phyloP scores from a whole-genome alignment of 2,888 invertebrate species.

The Cantharis lateralis region DNA sequence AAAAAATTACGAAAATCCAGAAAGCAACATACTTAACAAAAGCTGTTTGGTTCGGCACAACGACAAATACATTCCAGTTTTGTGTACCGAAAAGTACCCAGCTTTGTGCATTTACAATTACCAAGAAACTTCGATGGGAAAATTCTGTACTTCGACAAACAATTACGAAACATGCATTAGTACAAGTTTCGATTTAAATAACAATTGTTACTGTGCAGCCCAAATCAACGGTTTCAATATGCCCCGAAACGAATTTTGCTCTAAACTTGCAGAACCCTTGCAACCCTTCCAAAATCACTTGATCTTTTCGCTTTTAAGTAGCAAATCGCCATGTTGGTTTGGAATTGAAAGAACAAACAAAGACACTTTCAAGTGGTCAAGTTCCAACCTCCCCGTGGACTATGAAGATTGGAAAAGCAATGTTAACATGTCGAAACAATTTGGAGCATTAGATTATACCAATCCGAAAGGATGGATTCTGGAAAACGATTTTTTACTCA shows the following conservation, averaged over 20 bases:
- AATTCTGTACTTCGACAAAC: slow-evolving; percentile 14
- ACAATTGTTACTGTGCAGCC: slow-evolving; percentile 17
- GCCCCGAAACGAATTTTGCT: slow-evolving; percentile 10
- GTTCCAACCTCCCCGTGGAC: not conserved
- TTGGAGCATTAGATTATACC: slow-evolving; percentile 16
- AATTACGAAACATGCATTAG: slow-evolving; percentile 14
- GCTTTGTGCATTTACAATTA: slow-evolving; percentile 16
- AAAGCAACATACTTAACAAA: not conserved
- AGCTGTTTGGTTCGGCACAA: slow-evolving; percentile 10
- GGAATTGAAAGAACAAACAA: slow-evolving; percentile 6
- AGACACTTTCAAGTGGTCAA: slow-evolving; percentile 5
- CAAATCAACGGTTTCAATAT: not conserved
- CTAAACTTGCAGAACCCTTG: slow-evolving; percentile 20
- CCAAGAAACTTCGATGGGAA: not conserved
- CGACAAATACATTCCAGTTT: slow-evolving; percentile 5
- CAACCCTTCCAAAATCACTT: slow-evolving; percentile 17
- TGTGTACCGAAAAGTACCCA: slow-evolving; percentile 10
- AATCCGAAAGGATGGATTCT: slow-evolving; percentile 19
- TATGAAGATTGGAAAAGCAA: slow-evolving; percentile 13
- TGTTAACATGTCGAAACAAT: slow-evolving; percentile 6
- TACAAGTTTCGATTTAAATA: slow-evolving; percentile 12
- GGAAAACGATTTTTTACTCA: slow-evolving; percentile 4
- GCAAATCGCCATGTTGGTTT: slow-evolving; percentile 20
- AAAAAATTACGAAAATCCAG: slow-evolving; percentile 6
- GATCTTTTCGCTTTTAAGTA: slow-evolving; percentile 2